Conservation (phyloP, 2,797 vertebrate genomes). For the Cryptoblepharus egeriae region DNA sequence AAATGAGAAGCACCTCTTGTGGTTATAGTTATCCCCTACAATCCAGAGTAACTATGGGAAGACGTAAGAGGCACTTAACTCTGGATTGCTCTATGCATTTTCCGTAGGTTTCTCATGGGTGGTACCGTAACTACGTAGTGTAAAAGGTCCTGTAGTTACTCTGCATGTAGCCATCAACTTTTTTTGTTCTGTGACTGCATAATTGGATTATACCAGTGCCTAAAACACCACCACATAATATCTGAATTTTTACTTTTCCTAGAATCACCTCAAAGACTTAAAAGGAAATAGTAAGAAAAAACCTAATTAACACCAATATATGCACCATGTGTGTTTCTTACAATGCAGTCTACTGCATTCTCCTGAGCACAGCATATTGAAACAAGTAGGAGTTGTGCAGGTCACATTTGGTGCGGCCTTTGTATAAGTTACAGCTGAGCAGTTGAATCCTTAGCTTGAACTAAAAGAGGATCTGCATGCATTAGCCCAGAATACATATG, state of each 20-base stretch:
- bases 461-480: not conserved
- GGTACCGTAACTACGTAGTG: too few relatives aligned
- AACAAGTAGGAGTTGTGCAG: not conserved
- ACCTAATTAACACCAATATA: not conserved
- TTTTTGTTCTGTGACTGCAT: not conserved
- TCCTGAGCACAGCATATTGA: not conserved
- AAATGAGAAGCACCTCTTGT: not conserved
- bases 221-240: not conserved
- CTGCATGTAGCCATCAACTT: not conserved
- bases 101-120: too few relatives aligned
- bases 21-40: too few relatives aligned
- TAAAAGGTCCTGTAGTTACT: too few relatives aligned
- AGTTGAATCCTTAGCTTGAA: not conserved
- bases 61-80: too few relatives aligned
- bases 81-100: too few relatives aligned
- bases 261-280: constrained; percentile 16
- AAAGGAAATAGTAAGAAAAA: constrained; percentile 3
- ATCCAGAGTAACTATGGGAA: too few relatives aligned
- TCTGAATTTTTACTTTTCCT: constrained; percentile 35
- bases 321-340: not conserved
- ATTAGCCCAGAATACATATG: fast-evolving
- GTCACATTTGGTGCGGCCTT: not conserved
- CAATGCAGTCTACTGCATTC: not conserved
- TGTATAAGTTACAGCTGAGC: not conserved
- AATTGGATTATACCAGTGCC: not conserved